Conservation (phyloP, 2,113 vertebrate species). For the Neodontobutis hainanensis region DNA sequence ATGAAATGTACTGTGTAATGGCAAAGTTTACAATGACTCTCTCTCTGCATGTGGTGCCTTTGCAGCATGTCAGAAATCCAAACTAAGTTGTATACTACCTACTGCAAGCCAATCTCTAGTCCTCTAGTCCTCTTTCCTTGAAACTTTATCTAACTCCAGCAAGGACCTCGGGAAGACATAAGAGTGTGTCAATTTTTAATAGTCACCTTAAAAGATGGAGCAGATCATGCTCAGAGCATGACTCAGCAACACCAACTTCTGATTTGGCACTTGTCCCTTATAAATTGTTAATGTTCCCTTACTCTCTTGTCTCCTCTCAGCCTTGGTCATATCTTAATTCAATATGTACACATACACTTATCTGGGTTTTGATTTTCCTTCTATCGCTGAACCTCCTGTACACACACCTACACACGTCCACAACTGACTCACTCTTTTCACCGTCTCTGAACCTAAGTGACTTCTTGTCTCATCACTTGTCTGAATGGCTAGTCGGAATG, state of each 20-base stretch:
- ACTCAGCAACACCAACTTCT: slow-evolving; percentile 49
- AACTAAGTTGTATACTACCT: slow-evolving; percentile 9
- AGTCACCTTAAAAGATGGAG: slow-evolving; percentile 45
- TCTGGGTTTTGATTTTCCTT: not conserved
- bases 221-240: slow-evolving; percentile 42
- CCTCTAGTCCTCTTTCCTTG: slow-evolving; percentile 19
- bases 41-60: not conserved
- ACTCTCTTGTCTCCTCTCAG: slow-evolving; percentile 7
- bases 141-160: slow-evolving; percentile 23
- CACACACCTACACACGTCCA: slow-evolving; percentile 17
- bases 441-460: slow-evolving; percentile 47
- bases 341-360: slow-evolving; percentile 9
- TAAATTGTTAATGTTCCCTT: slow-evolving; percentile 40
- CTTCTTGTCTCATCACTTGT: slow-evolving; percentile 64
- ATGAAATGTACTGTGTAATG: slow-evolving; percentile 6
- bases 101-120: slow-evolving; percentile 8
- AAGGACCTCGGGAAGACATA: slow-evolving; percentile 32
- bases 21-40: slow-evolving; percentile 2
- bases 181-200: slow-evolving; percentile 51
- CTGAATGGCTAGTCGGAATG: slow-evolving; percentile 51
- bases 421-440: slow-evolving; percentile 22
- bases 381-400: not conserved
- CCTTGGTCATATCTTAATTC: slow-evolving; percentile 16
- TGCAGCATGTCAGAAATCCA: slow-evolving; percentile 2
- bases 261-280: slow-evolving; percentile 40